Percentiles rank a stretch among this genome's conserved stretches.
Evolutionary conservation across 2,797 vertebrate genomes (phyloP).

Genomic region (Notolabrus celidotus): DNA sequence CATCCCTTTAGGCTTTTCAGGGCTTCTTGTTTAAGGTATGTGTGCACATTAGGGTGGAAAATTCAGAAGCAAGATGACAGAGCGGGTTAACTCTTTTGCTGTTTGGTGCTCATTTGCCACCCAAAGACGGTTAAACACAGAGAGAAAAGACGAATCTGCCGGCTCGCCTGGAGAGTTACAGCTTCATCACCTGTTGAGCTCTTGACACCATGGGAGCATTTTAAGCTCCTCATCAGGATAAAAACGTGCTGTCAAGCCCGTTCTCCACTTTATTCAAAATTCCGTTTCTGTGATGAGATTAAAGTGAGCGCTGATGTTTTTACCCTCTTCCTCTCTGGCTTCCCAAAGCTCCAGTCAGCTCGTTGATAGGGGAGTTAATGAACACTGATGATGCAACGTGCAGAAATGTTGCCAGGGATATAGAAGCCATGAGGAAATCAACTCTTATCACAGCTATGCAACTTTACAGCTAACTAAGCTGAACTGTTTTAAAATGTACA

Average conservation of each 20-base stretch:
- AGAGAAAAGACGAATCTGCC: slow-evolving; percentile 6
- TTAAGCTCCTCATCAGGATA: slow-evolving; percentile 30
- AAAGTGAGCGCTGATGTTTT: slow-evolving; percentile 40
- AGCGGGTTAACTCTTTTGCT: slow-evolving; percentile 12
- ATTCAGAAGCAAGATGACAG: not conserved
- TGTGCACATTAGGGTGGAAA: not conserved
- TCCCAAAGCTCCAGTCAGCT: slow-evolving; percentile 52
- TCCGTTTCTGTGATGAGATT: slow-evolving; percentile 57
- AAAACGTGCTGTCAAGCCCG: slow-evolving; percentile 27
- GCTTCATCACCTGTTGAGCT: slow-evolving; percentile 34
- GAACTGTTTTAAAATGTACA: slow-evolving; percentile 36
- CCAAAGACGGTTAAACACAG: slow-evolving; percentile 15
- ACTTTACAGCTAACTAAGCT: slow-evolving; percentile 42
- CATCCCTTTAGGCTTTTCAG: slow-evolving; percentile 12
- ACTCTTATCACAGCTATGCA: slow-evolving; percentile 34
- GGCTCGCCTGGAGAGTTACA: slow-evolving; percentile 12
- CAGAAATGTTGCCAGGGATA: slow-evolving; percentile 68
- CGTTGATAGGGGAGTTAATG: slow-evolving; percentile 63
- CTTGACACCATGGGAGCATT: slow-evolving; percentile 36
- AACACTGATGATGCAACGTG: slow-evolving; percentile 70
- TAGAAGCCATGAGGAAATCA: slow-evolving; percentile 60
- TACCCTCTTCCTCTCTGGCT: slow-evolving; percentile 17
- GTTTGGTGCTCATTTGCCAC: slow-evolving; percentile 35
- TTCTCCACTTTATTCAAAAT: slow-evolving; percentile 51
- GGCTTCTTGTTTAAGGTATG: not conserved